Percentiles rank a stretch among this genome's conserved stretches.
phyloP scores from a whole-genome alignment of 1,140 invertebrate species.

The Drosophila dunni region DNA sequence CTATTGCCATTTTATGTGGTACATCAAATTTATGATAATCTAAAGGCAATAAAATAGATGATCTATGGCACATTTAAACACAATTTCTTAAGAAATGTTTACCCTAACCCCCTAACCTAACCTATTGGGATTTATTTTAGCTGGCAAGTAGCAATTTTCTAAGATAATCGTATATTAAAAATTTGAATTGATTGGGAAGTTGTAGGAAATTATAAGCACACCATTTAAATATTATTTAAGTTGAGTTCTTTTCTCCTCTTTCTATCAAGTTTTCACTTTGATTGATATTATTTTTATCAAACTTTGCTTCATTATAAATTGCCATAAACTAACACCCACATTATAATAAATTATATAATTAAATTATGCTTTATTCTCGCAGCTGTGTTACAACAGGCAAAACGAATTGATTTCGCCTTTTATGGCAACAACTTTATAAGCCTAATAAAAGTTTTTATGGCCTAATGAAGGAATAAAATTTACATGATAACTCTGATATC shows the following conservation, averaged over 20 bases:
- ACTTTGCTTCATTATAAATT: no score
- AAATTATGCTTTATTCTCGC: no score
- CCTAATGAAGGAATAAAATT: constrained; percentile 14
- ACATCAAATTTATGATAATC: constrained; percentile 33
- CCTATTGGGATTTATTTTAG: neutral
- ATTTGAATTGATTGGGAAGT: no score
- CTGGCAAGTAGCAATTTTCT: neutral
- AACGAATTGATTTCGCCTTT: constrained; percentile 12
- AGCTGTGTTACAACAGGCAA: neutral
- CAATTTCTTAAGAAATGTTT: neutral
- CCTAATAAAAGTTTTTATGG: constrained; percentile 62
- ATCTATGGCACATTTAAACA: constrained; percentile 14
- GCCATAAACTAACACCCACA: no score
- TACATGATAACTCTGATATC: constrained; percentile 6
- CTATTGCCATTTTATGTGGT: constrained; percentile 52
- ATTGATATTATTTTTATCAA: no score
- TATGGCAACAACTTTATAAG: constrained; percentile 59
- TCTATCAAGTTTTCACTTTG: no score
- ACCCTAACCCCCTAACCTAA: neutral
- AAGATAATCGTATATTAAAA: no score
- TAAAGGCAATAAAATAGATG: constrained; percentile 6
- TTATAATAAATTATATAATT: no score
- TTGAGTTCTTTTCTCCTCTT: no score
- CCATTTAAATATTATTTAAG: no score
- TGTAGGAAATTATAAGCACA: no score